Conservation (phyloP, 2,888 invertebrate species). For the Oxycera nigricornis region DNA sequence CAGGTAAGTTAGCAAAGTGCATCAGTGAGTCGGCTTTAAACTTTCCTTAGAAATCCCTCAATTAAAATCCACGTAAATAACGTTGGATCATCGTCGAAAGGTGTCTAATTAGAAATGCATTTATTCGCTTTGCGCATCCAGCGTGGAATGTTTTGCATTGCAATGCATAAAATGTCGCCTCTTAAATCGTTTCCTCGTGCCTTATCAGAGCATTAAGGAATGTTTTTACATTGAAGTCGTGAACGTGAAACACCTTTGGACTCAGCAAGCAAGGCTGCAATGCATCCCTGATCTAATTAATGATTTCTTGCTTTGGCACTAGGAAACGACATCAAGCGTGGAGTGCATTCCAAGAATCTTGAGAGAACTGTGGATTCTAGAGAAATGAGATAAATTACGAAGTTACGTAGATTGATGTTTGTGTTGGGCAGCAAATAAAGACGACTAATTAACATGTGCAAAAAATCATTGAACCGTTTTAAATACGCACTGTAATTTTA, state of each 20-base stretch:
- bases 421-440: no score
- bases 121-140: background rate
- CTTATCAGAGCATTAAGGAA: background rate
- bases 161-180: background rate
- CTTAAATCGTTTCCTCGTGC: background rate
- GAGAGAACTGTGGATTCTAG: background rate
- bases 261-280: background rate
- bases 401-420: no score
- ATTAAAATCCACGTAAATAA: background rate
- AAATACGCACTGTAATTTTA: no score
- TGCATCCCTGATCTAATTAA: background rate
- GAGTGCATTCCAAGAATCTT: background rate
- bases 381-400: no score
- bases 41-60: background rate
- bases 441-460: no score
- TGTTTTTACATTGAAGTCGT: background rate
- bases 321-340: background rate
- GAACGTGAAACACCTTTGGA: background rate
- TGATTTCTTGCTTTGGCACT: background rate
- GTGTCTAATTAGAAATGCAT: background rate
- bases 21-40: background rate
- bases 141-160: background rate
- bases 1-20: no score
- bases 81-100: background rate
- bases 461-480: no score